These are phyloP conservation scores for Microtus oregoni DNA, from an alignment of 2,113 vertebrate species.

Conservation along the genomic window DNA sequence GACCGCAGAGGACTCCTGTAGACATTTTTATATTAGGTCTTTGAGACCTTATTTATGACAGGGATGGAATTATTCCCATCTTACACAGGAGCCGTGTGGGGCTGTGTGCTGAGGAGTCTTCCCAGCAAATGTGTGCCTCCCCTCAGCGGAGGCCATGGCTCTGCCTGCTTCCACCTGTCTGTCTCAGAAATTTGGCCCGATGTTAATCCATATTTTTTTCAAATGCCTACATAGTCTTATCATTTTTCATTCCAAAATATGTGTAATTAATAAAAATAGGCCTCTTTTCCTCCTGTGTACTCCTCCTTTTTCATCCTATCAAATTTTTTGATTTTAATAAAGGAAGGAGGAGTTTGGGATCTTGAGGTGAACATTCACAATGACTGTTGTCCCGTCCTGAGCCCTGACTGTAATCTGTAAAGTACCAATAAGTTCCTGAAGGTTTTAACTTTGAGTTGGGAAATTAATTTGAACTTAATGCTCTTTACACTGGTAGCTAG, in stretches of 20 bases:
- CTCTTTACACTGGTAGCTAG: background rate
- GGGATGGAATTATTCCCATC: background rate
- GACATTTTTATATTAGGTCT: background rate
- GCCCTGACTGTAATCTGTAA: background rate
- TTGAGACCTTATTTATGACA: background rate
- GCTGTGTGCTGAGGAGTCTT: background rate
- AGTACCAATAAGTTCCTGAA: background rate
- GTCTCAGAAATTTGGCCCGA: constrained; percentile 13
- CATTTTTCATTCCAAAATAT: background rate
- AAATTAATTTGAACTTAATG: constrained; percentile 59
- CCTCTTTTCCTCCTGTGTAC: background rate
- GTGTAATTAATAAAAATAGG: constrained; percentile 8
- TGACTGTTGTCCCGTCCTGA: constrained; percentile 5
- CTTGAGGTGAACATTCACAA: constrained; percentile 28
- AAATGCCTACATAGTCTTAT: background rate
- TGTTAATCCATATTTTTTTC: background rate
- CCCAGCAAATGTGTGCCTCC: background rate
- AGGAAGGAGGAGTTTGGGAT: constrained; percentile 38
- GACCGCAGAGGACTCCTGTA: background rate
- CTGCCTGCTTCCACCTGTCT: background rate
- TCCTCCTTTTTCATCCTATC: constrained; percentile 33
- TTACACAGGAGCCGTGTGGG: background rate
- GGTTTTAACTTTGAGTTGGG: constrained; percentile 26
- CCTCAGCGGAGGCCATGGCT: background rate
- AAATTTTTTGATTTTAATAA: constrained; percentile 51